Evolutionary conservation across 2,113 vertebrate genomes (phyloP).

Genomic region (Circaetus gallicus): DNA sequence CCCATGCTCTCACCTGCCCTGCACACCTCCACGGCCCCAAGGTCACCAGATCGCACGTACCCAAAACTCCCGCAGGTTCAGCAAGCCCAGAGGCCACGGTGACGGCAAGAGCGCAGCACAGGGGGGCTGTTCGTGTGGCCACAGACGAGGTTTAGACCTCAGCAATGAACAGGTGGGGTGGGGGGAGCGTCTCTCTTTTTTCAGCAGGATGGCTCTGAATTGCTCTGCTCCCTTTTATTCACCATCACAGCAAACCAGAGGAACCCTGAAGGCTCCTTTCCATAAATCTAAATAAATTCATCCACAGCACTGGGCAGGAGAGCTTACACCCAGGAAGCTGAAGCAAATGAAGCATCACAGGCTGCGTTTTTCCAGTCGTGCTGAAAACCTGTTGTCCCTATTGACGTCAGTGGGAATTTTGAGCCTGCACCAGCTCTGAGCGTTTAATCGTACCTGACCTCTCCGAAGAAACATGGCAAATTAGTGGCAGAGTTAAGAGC

Average conservation of each 20-base stretch:
- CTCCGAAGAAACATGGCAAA: neutral
- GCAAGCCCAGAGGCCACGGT: neutral
- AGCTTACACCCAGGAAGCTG: neutral
- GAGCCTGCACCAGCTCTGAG: neutral
- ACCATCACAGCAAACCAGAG: neutral
- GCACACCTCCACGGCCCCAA: fast-evolving
- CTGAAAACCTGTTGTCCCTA: neutral
- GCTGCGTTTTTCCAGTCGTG: neutral
- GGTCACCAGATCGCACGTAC: neutral
- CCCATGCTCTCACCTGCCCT: neutral
- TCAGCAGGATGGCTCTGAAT: neutral
- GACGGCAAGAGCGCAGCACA: fast-evolving
- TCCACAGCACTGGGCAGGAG: neutral
- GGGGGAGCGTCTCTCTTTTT: neutral
- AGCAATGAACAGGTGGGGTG: neutral
- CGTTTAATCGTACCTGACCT: neutral
- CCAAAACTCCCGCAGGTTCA: neutral
- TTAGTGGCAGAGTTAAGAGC: neutral
- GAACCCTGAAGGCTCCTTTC: neutral
- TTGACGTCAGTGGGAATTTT: neutral
- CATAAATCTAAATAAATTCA: neutral
- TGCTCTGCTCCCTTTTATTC: neutral
- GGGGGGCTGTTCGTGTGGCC: neutral
- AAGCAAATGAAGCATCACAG: neutral
- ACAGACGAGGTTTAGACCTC: fast-evolving